A percentile compares a stretch with the other conserved stretches of the same genome.
Evolutionary conservation across 2,797 vertebrate species (phyloP).

Genomic region (Xiphorhynchus erythropygius): DNA sequence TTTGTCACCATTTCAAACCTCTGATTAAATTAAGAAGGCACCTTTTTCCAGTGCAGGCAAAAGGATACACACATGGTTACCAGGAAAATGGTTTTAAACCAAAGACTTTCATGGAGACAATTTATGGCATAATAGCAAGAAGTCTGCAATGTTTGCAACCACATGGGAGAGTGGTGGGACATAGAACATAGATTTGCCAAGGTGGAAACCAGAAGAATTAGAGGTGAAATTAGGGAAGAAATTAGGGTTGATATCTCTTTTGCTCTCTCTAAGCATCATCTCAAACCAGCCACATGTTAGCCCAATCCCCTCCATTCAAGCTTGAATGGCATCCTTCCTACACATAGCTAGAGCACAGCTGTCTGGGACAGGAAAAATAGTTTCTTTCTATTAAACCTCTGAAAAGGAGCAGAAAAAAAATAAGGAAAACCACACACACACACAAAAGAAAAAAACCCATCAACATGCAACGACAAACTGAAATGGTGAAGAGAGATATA

Average conservation of each 20-base stretch:
- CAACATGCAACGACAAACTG: background rate
- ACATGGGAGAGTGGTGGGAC: background rate
- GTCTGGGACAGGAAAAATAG: background rate
- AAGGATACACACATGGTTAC: rapidly evolving
- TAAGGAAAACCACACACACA: no score
- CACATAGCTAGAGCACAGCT: background rate
- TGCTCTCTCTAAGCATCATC: background rate
- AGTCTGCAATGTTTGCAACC: background rate
- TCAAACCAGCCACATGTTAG: background rate
- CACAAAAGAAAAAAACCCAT: background rate
- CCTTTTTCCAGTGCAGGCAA: background rate
- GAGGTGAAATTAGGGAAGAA: background rate
- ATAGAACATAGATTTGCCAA: rapidly evolving
- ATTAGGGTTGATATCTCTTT: background rate
- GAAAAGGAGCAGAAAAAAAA: background rate
- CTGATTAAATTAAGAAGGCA: background rate
- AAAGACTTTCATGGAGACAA: background rate
- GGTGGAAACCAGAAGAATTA: background rate
- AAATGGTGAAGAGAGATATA: background rate
- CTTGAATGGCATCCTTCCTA: background rate
- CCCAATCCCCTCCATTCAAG: background rate
- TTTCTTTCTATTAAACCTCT: background rate
- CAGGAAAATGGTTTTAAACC: background rate
- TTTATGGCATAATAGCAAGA: rapidly evolving
- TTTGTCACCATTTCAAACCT: background rate